Conservation (phyloP, 2,888 invertebrate species). For the Macaria notata region DNA sequence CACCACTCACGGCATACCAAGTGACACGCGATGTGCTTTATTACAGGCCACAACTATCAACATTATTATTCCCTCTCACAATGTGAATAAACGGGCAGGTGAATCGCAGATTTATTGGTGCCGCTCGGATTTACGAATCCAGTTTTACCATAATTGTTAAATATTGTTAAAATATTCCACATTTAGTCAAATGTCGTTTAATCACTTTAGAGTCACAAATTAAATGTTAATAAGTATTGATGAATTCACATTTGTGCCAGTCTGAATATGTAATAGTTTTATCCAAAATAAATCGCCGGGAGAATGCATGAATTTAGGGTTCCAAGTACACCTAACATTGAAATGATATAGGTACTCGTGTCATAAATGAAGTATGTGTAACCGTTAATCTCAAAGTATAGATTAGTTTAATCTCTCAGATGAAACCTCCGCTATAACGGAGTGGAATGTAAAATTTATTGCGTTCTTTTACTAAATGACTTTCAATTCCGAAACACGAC, state of each 20-base stretch:
- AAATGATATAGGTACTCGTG: background rate
- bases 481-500: constrained; percentile 60
- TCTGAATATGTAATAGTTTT: background rate
- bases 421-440: constrained; percentile 59
- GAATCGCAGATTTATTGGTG: constrained; percentile 49
- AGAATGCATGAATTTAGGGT: background rate
- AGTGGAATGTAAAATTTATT: constrained; percentile 68
- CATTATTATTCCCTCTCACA: constrained; percentile 37
- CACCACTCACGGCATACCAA: constrained; percentile 61
- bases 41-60: constrained; percentile 46
- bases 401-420: constrained; percentile 56
- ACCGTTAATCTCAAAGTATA: constrained; percentile 47
- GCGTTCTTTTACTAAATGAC: constrained; percentile 66
- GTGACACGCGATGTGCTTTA: constrained; percentile 64
- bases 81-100: constrained; percentile 52
- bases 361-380: constrained; percentile 16
- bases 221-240: background rate
- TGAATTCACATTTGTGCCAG: too few species aligned
- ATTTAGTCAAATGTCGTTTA: constrained; percentile 2
- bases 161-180: constrained; percentile 34
- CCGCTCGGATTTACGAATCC: constrained; percentile 38
- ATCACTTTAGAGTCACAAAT: background rate
- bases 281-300: background rate
- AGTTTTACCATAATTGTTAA: constrained; percentile 32
- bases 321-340: background rate